Conservation (phyloP, 2,888 invertebrate species). For the Parnassius mnemosyne region DNA sequence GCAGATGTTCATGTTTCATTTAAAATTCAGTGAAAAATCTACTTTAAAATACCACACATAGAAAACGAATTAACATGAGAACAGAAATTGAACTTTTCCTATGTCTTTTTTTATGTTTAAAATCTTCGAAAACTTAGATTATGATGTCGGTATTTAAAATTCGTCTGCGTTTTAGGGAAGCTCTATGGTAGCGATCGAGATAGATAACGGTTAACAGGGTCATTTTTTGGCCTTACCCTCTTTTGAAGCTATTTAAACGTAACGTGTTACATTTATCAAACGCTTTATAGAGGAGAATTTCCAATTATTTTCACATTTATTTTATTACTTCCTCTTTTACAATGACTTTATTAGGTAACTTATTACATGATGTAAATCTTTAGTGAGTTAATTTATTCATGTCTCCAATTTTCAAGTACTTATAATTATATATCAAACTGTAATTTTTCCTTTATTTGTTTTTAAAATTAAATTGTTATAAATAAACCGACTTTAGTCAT, state of each 20-base stretch:
- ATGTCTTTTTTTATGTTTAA: slow-evolving; percentile 42
- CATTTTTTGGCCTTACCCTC: slow-evolving; percentile 66
- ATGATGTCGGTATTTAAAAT: slow-evolving; percentile 75
- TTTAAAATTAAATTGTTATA: too few species aligned
- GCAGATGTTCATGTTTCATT: slow-evolving; percentile 65
- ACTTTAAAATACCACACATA: slow-evolving; percentile 37
- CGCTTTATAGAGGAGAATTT: slow-evolving; percentile 49
- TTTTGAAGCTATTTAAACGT: slow-evolving; percentile 56
- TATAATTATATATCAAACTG: too few species aligned
- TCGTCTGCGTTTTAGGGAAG: slow-evolving; percentile 59
- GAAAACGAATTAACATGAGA: slow-evolving; percentile 31
- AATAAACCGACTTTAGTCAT: too few species aligned
- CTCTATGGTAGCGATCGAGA: slow-evolving; percentile 61
- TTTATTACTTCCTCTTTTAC: slow-evolving; percentile 64
- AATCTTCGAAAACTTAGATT: slow-evolving; percentile 59
- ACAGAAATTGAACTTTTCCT: slow-evolving; percentile 29
- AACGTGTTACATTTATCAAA: slow-evolving; percentile 68
- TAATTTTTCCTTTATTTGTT: too few species aligned
- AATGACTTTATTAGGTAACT: slow-evolving; percentile 54
- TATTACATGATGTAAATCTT: slow-evolving; percentile 21
- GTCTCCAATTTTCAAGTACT: too few species aligned
- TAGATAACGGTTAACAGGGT: slow-evolving; percentile 71
- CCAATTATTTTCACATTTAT: slow-evolving; percentile 50
- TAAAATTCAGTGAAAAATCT: slow-evolving; percentile 30
- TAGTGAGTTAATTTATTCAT: too few species aligned